Conservation (phyloP, 2,113 vertebrate genomes). For the Austrofundulus limnaeus region DNA sequence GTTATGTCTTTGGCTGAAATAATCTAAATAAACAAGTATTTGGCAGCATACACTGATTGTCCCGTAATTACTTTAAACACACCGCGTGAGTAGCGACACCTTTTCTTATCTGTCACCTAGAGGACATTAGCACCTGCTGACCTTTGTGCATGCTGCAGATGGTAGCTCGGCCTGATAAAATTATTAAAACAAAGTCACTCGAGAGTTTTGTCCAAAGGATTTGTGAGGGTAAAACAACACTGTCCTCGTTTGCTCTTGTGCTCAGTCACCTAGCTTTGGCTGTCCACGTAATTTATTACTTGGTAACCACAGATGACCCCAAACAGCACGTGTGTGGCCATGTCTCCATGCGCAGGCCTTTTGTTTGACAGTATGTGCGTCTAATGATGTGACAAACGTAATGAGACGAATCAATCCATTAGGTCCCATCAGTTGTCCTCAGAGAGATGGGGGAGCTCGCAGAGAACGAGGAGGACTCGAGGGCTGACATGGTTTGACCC, state of each 20-base stretch:
- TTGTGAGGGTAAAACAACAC: neutral
- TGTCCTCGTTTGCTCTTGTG: neutral
- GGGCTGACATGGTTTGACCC: slow-evolving; percentile 51
- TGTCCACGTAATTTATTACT: neutral
- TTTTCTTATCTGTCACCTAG: neutral
- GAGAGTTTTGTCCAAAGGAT: neutral
- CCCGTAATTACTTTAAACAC: neutral
- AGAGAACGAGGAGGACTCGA: slow-evolving; percentile 37
- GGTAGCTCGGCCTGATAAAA: neutral
- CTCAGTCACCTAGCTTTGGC: neutral
- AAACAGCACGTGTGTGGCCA: neutral
- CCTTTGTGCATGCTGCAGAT: neutral
- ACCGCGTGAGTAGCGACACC: neutral
- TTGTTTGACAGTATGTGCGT: slow-evolving; percentile 41
- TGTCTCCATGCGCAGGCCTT: slow-evolving; percentile 24
- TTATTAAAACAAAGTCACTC: neutral
- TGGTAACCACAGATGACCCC: neutral
- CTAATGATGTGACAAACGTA: slow-evolving; percentile 68
- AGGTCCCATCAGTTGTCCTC: slow-evolving; percentile 61
- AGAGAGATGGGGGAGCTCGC: slow-evolving; percentile 50
- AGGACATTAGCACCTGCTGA: neutral
- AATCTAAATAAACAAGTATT: slow-evolving; percentile 1
- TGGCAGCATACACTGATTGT: neutral
- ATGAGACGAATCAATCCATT: slow-evolving; percentile 79
- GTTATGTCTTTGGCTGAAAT: neutral